Base-by-base conservation (phyloP, 2,888 invertebrate species). In the Nemotelus nigrinus region DNA sequence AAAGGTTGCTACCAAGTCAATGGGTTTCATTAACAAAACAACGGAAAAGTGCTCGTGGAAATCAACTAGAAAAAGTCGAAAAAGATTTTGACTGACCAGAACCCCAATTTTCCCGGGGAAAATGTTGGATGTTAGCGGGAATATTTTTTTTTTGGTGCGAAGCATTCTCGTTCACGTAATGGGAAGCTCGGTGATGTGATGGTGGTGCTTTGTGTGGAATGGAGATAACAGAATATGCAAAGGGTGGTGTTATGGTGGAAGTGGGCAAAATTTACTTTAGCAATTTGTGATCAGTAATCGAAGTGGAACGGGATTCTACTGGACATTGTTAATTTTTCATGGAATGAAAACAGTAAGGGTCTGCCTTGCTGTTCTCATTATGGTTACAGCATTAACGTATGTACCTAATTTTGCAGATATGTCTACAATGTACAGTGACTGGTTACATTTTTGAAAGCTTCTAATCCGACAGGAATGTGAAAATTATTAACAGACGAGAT, bases 1-100 rank as follows among this genome's bases (percentile, higher is more conserved):
- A 78, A 79, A 78, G 78, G 77, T 79, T 77, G 71, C 79, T 76
- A 72, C 75, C 79, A 78, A 79, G 79, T 79, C 79, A 79, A 79
- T 76, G 79, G 79, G 76, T 67, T 77, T 76, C 77, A 78, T 76
- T 76, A 79, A 60, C 77, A 78, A 79, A 79, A 48, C 60, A 74
- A 68, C 68, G 64, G 63, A 68, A 68, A 76, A 76, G 43, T 70
- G 70, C 70, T 55, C 70, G 70, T 43, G 58, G 60, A 63, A 74
- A 74, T 74, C 74, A 74, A 74, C 60, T 74, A 60, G 74, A 74
- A 74, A 74, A 74, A 72, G 64, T 53, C 53, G 75, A 78, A 76
- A 78, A 68, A 70, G 76, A 78, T 68, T 63, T 76, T 74, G 78
- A 57, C 65, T 70, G 78, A 60, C 57, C 78, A 70, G 55, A 55